phyloP scores from a whole-genome alignment of 2,888 invertebrate genomes.

The Laspeyria flexula region DNA sequence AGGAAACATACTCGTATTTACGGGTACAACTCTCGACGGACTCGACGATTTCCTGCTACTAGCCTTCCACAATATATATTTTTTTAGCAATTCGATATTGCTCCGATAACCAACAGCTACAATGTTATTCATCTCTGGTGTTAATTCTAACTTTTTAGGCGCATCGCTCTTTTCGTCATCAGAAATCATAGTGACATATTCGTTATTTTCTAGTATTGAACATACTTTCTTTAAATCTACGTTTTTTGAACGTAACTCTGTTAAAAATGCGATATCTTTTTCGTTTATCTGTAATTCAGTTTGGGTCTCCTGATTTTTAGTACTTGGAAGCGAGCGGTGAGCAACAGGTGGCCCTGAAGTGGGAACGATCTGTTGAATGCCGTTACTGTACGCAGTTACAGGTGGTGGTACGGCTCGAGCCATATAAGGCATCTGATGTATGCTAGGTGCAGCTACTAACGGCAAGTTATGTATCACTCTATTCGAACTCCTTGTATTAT shows the following conservation, averaged over 20 bases:
- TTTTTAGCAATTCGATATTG: too few species aligned
- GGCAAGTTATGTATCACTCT: neutral
- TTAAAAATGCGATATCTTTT: neutral
- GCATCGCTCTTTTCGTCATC: too few species aligned
- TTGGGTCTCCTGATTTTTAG: neutral
- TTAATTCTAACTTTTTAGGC: too few species aligned
- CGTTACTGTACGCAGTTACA: neutral
- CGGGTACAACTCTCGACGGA: too few species aligned
- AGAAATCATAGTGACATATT: too few species aligned
- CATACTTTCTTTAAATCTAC: too few species aligned
- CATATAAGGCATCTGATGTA: neutral
- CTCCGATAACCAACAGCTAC: too few species aligned
- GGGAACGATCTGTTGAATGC: neutral
- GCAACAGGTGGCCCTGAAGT: neutral
- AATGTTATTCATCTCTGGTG: too few species aligned
- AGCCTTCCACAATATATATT: too few species aligned
- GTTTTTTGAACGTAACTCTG: neutral
- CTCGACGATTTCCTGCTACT: too few species aligned
- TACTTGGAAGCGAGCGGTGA: neutral
- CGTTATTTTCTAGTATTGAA: too few species aligned
- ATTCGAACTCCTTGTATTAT: neutral
- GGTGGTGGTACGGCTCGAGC: neutral
- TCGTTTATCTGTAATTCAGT: neutral
- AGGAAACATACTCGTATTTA: too few species aligned
- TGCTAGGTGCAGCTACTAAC: neutral